These are phyloP conservation scores for Sarotherodon lohbergeri DNA, from an alignment of 2,113 vertebrate genomes.

Conservation along the genomic window DNA sequence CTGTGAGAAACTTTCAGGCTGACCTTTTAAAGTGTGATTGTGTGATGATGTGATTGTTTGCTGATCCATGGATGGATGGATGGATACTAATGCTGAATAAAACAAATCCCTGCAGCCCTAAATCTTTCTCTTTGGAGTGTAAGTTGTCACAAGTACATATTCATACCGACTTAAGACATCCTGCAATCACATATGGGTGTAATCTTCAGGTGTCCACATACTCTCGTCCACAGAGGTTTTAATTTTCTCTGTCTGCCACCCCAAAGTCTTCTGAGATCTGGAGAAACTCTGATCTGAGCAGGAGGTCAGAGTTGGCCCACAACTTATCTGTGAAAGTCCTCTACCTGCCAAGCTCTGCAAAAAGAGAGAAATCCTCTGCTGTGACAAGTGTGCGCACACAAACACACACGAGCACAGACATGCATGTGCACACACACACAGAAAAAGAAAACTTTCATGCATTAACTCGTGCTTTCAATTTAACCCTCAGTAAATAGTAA, in stretches of 20 bases:
- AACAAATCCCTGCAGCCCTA: not conserved
- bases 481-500: not conserved
- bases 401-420: not conserved
- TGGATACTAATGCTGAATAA: not conserved
- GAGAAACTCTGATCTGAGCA: not conserved
- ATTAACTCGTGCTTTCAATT: not conserved
- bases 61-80: not conserved
- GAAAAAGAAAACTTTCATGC: not conserved
- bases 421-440: not conserved
- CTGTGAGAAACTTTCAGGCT: not conserved
- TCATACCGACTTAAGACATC: not conserved
- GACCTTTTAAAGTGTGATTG: not conserved
- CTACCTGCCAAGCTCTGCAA: not conserved
- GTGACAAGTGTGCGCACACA: not conserved
- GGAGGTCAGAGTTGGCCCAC: not conserved
- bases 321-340: conserved; percentile 5
- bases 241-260: not conserved
- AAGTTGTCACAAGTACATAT: rapidly evolving
- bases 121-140: not conserved
- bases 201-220: not conserved
- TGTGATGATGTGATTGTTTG: not conserved
- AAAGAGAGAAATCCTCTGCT: not conserved
- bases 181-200: not conserved
- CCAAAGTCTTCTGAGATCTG: not conserved
- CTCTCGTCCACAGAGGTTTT: not conserved